Evolutionary conservation across 2,113 vertebrate species (phyloP), one percentile per base, ranked within the genome.

Genomic region (Cyanoramphus novaezelandiae): DNA sequence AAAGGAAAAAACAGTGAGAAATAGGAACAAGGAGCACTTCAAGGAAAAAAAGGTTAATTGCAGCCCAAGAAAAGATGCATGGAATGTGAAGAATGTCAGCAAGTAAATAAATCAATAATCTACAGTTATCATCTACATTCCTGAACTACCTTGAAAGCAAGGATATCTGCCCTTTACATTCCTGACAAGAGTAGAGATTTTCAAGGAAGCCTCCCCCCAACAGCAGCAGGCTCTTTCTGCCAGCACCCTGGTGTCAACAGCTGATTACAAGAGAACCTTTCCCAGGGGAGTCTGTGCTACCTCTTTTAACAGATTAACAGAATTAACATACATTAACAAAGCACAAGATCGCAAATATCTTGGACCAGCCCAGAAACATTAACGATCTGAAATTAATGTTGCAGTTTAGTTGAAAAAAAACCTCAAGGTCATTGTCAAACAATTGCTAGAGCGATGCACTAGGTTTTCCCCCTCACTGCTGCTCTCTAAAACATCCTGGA

Each of bases 51-150:
- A 80, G 79, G 79, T 88, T 90, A 90, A 90, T 77, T 90, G 77
- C 25, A 88, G 43, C 20, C 55, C 43, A 75, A 70, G 53, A 82
- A 86, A 90, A 86, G 75, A 93, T 31, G 50, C 21, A 81, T 90
- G 43, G 96, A 93, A 96, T 88, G 88, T 75, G 69, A 93, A 75
- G 93, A 94, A 96, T 94, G 93, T n/a, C 60, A 92, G 82, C 64
- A 92, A 96, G 90, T 67, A 94, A 89, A 93, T 91, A 93, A 95
- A 94, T 81, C 92, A 93, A 88, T 86, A 96, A 94, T 90, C 94
- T 94, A 82, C 86, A 90, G 62, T 49, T 41, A 90, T 88, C 70
- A 86, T 92, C 87, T 88, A 90, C 93, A 96, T 97, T 96, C 91
- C 92, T 88, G 68, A 83, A 68, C 53, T 88, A 95, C 71, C 90